Conservation (phyloP, 2,888 invertebrate species). For the Protodeltote pygarga region DNA sequence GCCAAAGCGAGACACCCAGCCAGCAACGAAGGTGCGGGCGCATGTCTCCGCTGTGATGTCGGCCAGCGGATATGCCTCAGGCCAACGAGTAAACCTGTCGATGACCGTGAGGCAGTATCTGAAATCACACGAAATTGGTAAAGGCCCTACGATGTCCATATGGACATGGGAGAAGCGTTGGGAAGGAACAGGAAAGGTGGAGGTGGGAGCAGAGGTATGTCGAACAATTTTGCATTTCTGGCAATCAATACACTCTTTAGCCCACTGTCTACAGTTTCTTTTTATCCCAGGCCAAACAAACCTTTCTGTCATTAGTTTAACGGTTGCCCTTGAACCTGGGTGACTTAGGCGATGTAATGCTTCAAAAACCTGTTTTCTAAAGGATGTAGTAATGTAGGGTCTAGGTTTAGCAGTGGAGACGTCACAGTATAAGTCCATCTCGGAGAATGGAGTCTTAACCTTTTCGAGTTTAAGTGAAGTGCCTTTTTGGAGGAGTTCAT, state of each 20-base stretch:
- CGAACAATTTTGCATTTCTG: slow-evolving; percentile 58
- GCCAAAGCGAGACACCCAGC: slow-evolving; percentile 71
- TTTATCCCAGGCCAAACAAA: slow-evolving; percentile 64
- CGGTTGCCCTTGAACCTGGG: slow-evolving; percentile 9
- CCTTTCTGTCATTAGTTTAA: slow-evolving; percentile 48
- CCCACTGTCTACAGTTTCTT: slow-evolving; percentile 43
- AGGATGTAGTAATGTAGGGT: not conserved
- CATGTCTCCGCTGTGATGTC: slow-evolving; percentile 41
- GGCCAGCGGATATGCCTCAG: slow-evolving; percentile 4
- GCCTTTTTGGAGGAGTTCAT: not conserved
- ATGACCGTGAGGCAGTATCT: slow-evolving; percentile 47
- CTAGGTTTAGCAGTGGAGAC: not conserved
- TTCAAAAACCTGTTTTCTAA: slow-evolving; percentile 1
- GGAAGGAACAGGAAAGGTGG: slow-evolving; percentile 24
- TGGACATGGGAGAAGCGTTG: slow-evolving; percentile 57
- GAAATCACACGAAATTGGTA: slow-evolving; percentile 29
- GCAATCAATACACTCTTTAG: slow-evolving; percentile 53
- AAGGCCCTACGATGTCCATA: slow-evolving; percentile 46
- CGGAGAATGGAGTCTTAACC: not conserved
- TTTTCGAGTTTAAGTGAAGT: not conserved
- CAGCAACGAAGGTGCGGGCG: not conserved
- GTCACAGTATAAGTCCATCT: slow-evolving; percentile 1
- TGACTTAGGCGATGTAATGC: slow-evolving; percentile 5
- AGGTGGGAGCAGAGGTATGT: slow-evolving; percentile 30
- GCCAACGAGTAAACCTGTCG: slow-evolving; percentile 62